These are phyloP conservation scores for Macrosiphum euphorbiae DNA, from an alignment of 2,888 invertebrate species.

Conservation along the genomic window DNA sequence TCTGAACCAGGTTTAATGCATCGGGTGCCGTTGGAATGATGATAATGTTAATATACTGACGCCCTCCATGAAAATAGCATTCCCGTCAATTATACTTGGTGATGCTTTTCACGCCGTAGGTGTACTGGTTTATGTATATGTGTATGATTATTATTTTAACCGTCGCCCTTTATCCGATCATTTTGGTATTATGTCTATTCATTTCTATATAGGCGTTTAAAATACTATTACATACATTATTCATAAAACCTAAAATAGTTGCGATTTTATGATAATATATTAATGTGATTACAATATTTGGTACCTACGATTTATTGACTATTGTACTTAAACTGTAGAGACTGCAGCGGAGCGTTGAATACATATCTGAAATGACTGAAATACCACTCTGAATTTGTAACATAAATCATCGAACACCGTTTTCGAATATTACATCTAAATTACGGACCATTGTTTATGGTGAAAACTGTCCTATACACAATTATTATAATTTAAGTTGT, in stretches of 20 bases:
- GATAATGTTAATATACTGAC: constrained; percentile 47
- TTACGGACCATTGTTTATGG: not conserved
- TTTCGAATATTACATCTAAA: constrained; percentile 36
- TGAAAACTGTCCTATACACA: not conserved
- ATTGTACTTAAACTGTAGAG: not conserved
- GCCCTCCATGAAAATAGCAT: constrained; percentile 34
- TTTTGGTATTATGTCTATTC: not conserved
- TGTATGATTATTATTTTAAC: not conserved
- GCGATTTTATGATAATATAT: not conserved
- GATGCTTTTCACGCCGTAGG: not conserved
- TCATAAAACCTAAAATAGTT: not conserved
- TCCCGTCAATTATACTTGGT: constrained; percentile 11
- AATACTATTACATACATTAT: constrained; percentile 10
- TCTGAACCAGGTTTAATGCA: constrained; percentile 49
- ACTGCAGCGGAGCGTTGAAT: not conserved
- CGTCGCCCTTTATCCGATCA: not conserved
- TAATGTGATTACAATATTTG: not conserved
- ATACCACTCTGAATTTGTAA: not conserved
- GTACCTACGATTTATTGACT: not conserved
- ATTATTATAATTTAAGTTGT: not conserved
- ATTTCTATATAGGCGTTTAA: not conserved
- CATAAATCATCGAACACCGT: constrained; percentile 8
- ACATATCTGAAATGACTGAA: not conserved
- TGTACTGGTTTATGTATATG: not conserved
- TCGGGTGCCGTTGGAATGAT: constrained; percentile 34